Evolutionary conservation across 2,888 invertebrate genomes (phyloP), one percentile per base, ranked within the genome.

Genomic region (Eulithis testata): DNA sequence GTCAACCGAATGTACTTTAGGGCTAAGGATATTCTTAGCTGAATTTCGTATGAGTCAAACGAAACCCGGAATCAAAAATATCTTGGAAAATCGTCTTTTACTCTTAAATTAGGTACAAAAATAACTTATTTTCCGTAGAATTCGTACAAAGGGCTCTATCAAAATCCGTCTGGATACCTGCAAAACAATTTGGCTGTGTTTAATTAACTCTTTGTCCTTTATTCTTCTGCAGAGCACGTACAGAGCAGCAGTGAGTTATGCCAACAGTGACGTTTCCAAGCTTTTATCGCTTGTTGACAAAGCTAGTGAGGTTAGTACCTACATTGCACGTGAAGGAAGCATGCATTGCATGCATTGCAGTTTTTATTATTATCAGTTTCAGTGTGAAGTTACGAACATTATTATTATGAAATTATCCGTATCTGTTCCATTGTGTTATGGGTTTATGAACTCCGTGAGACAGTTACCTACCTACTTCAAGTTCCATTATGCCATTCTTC

Each of bases 171-270:
- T 21, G 21, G 21, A 21, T 51, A 52, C 45, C 45, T 61, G 55
- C 12, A 50, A 40, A 40, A 47, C 37, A 37, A 47, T 12, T 54
- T 49, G 11, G 31, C 31, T 36, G 45, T 40, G 21, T 3, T 12
- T 11, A n/a, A 14, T 12, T 11, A n/a, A 14, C 31, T 27, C 44
- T 56, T 57, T 60, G 47, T 51, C 40, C 51, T 63, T 9, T 65
- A 54, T 64, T 72, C 76, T 76, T 65, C 86, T 87, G 7, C 82
- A 89, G 89, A 69, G 73, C 27, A 78, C 74, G 0, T 89, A 88
- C 71, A 83, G 66, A 69, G 88, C 85, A 1, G 87, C 80, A 1
- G 73, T 83, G 5, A 64, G 71, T 58, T 63, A 69, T 44, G 12
- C 64, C 45, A 63, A 66, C 63, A 73, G 76, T 64, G 72, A 72